phyloP scores from a whole-genome alignment of 1,140 invertebrate species.

The Drosophila pallidifrons region DNA sequence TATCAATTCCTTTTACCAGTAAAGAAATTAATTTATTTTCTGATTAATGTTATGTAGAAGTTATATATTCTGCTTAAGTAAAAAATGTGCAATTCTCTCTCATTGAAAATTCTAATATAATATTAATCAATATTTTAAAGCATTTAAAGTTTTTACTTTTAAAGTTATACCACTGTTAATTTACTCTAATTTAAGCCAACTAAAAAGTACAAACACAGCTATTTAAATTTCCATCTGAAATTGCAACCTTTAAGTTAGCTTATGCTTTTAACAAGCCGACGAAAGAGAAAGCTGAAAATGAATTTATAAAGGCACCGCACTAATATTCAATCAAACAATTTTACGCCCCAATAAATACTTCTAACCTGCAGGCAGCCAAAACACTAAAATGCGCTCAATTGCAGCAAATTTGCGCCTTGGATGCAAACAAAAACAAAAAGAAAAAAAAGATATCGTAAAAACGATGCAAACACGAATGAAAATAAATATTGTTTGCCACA shows the following conservation, averaged over 20 bases:
- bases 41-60: too few relatives aligned
- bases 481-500: constrained; percentile 57
- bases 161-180: too few relatives aligned
- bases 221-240: not conserved
- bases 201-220: too few relatives aligned
- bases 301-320: constrained; percentile 45
- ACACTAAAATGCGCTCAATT: constrained; percentile 64
- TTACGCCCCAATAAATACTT: constrained; percentile 73
- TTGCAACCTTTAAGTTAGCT: constrained; percentile 15
- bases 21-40: too few relatives aligned
- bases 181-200: too few relatives aligned
- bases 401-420: constrained; percentile 71
- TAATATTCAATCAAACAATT: constrained; percentile 83
- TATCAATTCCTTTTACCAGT: too few relatives aligned
- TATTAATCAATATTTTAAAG: too few relatives aligned
- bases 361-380: constrained; percentile 63
- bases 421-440: constrained; percentile 6
- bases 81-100: too few relatives aligned
- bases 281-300: constrained; percentile 38
- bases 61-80: too few relatives aligned
- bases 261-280: constrained; percentile 15
- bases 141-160: too few relatives aligned
- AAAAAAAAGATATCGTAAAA: constrained; percentile 15
- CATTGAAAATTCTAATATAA: too few relatives aligned
- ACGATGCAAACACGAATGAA: constrained; percentile 25